Evolutionary conservation across 1,140 invertebrate species (phyloP).

Genomic region (Sarcophaga bullata): DNA sequence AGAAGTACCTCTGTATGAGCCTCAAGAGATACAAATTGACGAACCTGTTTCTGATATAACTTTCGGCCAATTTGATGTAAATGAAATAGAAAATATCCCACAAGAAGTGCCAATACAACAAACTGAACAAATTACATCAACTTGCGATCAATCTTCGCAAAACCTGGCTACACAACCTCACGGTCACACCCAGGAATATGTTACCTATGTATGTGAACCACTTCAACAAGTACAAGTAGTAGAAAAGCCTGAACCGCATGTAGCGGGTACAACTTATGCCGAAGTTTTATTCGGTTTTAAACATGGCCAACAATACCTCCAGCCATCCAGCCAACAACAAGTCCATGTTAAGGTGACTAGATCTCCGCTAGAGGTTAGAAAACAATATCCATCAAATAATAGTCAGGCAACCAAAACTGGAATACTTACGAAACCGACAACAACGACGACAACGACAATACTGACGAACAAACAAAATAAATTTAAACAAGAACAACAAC

Average conservation of each 20-base stretch:
- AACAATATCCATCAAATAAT: slow-evolving; percentile 40
- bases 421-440: slow-evolving; percentile 46
- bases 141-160: not conserved
- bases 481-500: slow-evolving; percentile 9
- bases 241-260: slow-evolving; percentile 47
- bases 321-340: slow-evolving; percentile 69
- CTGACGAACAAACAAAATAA: slow-evolving; percentile 32
- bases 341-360: slow-evolving; percentile 47
- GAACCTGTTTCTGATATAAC: slow-evolving; percentile 61
- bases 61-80: slow-evolving; percentile 61
- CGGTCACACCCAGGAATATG: not conserved
- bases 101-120: slow-evolving; percentile 16
- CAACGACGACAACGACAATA: slow-evolving; percentile 41
- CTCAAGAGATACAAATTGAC: slow-evolving; percentile 57
- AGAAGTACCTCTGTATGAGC: slow-evolving; percentile 52
- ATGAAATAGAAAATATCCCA: slow-evolving; percentile 61
- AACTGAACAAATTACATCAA: not conserved
- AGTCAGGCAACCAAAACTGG: slow-evolving; percentile 44
- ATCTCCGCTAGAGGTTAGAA: slow-evolving; percentile 44
- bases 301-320: slow-evolving; percentile 60
- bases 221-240: slow-evolving; percentile 37
- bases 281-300: slow-evolving; percentile 62
- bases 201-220: slow-evolving; percentile 4
- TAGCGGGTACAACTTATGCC: slow-evolving; percentile 58
- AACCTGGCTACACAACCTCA: not conserved